Base-by-base conservation (phyloP, 2,113 vertebrate genomes). In the Zosterops lateralis region DNA sequence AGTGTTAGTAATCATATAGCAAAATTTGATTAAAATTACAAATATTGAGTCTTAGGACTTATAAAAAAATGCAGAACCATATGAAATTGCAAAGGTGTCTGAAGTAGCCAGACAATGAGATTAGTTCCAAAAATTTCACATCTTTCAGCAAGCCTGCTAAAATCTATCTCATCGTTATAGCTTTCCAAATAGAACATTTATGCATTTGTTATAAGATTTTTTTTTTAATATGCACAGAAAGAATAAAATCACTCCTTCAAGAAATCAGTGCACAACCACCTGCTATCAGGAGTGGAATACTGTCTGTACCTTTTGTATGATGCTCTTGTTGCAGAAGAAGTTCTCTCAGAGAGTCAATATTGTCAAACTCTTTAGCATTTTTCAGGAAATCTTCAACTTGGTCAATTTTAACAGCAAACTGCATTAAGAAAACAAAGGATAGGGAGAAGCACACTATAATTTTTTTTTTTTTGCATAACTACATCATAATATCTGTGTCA, bases 361-460 rank as follows among this genome's bases (percentile, higher is more conserved):
- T 95, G 31, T 97, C 97, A 87, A 97, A 97, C 51, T 97, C 97
- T n/a, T 95, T 96, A 31, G 94, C 73, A 25, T 90, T 96, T 82
- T 96, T 95, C 92, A 98, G 97, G 31, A 98, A 98, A 53, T 98
- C 98, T 97, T 99, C 98, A 36, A 98, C 97, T 96, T 98, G 97
- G 79, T 98, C 98, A 51, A 99, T 98, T 95, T 98, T 98, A 73
- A 97, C 92, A 78, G 98, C 97, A 97, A 99, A 99, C 99, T 99
- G 89, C 50, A 95, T 92, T 31, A 96, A 58, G 70, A 95, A 97
- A 66, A 95, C 21, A 95, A 53, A 62, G 9, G 15, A 28, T 34
- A 42, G 5, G 7, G 58, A 51, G 57, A 93, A 93, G 6, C 9
- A 72, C 0, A 0, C 6, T n/a, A 21, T 24, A 38, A 65, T 36